Evolutionary conservation across 2,888 invertebrate genomes (phyloP).

Genomic region (Rhagium mordax): DNA sequence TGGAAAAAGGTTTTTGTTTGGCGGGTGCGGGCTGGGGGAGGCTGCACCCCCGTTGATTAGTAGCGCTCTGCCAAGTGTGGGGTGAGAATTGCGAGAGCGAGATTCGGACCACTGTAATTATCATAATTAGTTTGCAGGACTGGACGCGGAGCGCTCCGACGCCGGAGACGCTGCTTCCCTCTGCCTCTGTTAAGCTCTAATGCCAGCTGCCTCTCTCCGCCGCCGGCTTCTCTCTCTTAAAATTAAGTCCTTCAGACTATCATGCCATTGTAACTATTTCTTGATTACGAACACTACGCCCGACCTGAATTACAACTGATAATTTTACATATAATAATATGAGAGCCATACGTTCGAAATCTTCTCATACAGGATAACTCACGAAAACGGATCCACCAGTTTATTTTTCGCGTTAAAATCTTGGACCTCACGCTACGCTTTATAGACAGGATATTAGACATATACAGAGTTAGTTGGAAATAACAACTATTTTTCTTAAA

Average conservation of each 20-base stretch:
- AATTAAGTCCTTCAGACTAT: conserved; percentile 16
- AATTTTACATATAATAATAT: no score
- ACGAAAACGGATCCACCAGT: no score
- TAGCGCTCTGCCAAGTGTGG: conserved; percentile 59
- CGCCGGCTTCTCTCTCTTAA: conserved; percentile 16
- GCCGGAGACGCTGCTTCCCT: conserved; percentile 34
- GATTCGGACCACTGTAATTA: conserved; percentile 64
- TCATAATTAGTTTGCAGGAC: conserved; percentile 66
- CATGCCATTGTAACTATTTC: conserved; percentile 20
- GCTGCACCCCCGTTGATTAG: conserved; percentile 61
- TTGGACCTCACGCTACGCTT: no score
- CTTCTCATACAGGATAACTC: no score
- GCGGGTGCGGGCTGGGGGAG: conserved; percentile 51
- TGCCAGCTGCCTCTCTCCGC: conserved; percentile 15
- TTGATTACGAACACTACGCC: background rate
- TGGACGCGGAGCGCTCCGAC: conserved; percentile 51
- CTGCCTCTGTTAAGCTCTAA: conserved; percentile 28
- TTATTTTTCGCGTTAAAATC: no score
- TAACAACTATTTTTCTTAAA: no score
- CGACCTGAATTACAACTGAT: background rate
- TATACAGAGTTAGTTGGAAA: no score
- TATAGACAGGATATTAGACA: no score
- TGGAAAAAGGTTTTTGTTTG: conserved; percentile 70
- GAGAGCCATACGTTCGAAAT: no score
- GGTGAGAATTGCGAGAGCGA: conserved; percentile 53